Conservation (phyloP, 2,888 invertebrate genomes). For the Acanthosepion pharaonis region DNA sequence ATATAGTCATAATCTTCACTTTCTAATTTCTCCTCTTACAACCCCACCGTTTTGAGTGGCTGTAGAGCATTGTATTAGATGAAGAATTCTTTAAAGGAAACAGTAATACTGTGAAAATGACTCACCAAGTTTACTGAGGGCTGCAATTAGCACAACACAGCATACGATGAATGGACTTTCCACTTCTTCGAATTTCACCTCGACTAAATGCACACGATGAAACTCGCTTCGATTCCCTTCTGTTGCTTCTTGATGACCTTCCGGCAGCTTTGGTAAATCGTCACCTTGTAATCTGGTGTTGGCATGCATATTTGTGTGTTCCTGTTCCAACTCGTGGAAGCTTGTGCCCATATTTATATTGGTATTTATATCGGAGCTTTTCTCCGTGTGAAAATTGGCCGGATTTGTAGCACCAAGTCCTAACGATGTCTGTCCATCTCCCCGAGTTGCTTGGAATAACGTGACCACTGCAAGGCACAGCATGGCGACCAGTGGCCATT, state of each 20-base stretch:
- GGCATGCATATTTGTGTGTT: neutral
- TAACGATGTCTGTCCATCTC: neutral
- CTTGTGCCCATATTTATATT: neutral
- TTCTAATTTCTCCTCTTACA: too few relatives aligned
- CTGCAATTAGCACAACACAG: slow-evolving; percentile 76
- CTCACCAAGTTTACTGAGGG: slow-evolving; percentile 77
- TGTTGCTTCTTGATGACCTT: neutral
- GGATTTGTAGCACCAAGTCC: neutral
- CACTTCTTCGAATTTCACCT: slow-evolving; percentile 73
- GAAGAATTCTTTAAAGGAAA: too few relatives aligned
- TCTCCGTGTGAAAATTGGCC: neutral
- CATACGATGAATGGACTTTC: slow-evolving; percentile 76
- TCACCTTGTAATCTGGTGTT: neutral
- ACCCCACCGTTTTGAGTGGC: too few relatives aligned
- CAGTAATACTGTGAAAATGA: slow-evolving; percentile 25
- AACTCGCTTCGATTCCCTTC: neutral
- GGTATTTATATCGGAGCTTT: neutral
- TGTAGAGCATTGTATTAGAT: too few relatives aligned
- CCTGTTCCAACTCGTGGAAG: neutral
- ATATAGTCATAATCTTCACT: too few relatives aligned
- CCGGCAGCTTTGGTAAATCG: neutral
- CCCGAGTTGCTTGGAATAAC: neutral
- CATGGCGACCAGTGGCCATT: slow-evolving; percentile 36
- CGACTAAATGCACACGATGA: slow-evolving; percentile 69
- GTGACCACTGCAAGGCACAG: neutral